Conservation (phyloP, 1,140 invertebrate species). For the Leptopilina clavipes region DNA sequence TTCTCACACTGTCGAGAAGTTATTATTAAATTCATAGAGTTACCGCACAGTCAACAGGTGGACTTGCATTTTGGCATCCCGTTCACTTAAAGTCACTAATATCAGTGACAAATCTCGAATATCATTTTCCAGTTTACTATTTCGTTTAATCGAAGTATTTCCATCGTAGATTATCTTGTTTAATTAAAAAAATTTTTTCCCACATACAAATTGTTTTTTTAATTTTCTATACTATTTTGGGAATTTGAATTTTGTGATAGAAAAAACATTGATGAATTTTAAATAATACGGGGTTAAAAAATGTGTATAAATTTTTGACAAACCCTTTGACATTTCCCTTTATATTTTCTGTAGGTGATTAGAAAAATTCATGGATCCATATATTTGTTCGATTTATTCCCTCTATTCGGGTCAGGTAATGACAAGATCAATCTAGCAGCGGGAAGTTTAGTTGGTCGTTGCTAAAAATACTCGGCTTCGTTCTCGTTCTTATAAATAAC, state of each 20-base stretch:
- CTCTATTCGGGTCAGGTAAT: constrained; percentile 42
- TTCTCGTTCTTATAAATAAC: constrained; percentile 68
- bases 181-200: too few relatives aligned
- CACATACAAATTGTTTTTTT: too few relatives aligned
- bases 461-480: constrained; percentile 63
- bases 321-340: not conserved
- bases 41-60: constrained; percentile 52
- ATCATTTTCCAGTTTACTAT: not conserved
- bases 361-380: not conserved
- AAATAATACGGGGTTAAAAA: too few relatives aligned
- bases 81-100: not conserved
- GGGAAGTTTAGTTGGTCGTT: constrained; percentile 36
- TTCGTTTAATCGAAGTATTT: not conserved
- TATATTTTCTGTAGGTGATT: not conserved
- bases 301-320: too few relatives aligned
- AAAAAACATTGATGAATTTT: too few relatives aligned
- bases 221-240: too few relatives aligned
- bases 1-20: constrained; percentile 37
- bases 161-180: not conserved
- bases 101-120: not conserved
- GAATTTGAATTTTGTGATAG: too few relatives aligned
- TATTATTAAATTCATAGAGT: constrained; percentile 56
- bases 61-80: constrained; percentile 47
- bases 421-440: constrained; percentile 47
- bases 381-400: not conserved